Conservation (phyloP, 2,888 invertebrate species). For the Pandemis heparana region DNA sequence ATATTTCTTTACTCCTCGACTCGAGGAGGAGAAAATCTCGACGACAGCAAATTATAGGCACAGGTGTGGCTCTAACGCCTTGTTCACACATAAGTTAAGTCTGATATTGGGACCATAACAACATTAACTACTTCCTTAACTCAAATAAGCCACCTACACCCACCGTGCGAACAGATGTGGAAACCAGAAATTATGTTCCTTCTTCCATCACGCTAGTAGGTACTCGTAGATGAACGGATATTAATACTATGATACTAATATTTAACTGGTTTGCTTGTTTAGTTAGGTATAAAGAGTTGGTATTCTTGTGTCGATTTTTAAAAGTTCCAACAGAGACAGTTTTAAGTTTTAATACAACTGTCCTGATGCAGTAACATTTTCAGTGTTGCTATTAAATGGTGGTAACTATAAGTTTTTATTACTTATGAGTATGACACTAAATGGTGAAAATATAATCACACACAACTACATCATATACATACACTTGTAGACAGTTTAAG, state of each 20-base stretch:
- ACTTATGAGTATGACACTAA: too few species aligned
- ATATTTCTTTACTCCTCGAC: neutral
- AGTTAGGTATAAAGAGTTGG: too few species aligned
- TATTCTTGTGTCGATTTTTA: neutral
- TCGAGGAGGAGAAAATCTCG: slow-evolving; percentile 15
- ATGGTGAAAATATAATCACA: too few species aligned
- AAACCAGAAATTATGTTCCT: slow-evolving; percentile 9
- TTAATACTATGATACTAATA: neutral
- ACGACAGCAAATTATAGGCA: slow-evolving; percentile 22
- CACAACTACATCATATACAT: too few species aligned
- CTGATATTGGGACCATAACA: slow-evolving; percentile 31
- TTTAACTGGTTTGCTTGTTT: neutral
- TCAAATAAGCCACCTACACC: slow-evolving; percentile 29
- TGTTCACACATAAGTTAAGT: slow-evolving; percentile 36
- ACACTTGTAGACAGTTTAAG: too few species aligned
- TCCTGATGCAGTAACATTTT: too few species aligned
- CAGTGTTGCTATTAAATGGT: too few species aligned
- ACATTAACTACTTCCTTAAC: slow-evolving; percentile 25
- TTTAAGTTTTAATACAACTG: neutral
- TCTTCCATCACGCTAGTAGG: neutral
- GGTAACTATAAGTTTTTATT: too few species aligned
- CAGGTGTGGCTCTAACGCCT: slow-evolving; percentile 28
- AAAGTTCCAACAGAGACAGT: neutral
- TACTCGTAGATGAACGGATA: too few species aligned
- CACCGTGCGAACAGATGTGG: slow-evolving; percentile 15